Conservation (phyloP, 2,113 vertebrate species). For the Mus pahari region DNA sequence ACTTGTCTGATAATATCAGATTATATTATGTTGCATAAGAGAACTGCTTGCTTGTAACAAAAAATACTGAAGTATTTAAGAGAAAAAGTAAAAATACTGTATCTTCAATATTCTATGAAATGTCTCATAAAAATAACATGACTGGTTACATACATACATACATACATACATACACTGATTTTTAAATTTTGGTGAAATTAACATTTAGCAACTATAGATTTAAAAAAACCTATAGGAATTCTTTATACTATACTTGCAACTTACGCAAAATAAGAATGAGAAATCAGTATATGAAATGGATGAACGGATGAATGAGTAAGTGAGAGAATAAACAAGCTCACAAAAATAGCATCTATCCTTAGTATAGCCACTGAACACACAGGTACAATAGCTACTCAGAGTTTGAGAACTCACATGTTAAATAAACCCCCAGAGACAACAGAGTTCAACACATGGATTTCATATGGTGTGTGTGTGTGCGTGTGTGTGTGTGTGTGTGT, state of each 20-base stretch:
- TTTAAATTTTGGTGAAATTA: background rate
- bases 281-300: background rate
- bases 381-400: background rate
- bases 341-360: background rate
- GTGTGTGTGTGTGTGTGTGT: background rate
- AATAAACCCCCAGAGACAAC: background rate
- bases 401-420: background rate
- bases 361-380: fast-evolving
- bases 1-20: background rate
- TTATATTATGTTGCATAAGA: background rate
- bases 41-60: background rate
- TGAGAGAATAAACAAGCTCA: background rate
- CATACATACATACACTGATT: background rate
- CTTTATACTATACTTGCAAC: background rate
- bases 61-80: background rate
- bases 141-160: background rate
- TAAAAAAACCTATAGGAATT: background rate
- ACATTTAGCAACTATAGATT: background rate
- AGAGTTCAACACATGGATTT: background rate
- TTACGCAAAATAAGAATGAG: slow-evolving; percentile 7
- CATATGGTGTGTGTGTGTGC: background rate
- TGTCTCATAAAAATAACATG: slow-evolving; percentile 29
- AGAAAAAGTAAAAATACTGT: background rate
- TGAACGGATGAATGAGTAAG: background rate
- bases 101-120: background rate